Evolutionary conservation across 1,140 invertebrate genomes (phyloP).

Genomic region (Euwallacea similis): DNA sequence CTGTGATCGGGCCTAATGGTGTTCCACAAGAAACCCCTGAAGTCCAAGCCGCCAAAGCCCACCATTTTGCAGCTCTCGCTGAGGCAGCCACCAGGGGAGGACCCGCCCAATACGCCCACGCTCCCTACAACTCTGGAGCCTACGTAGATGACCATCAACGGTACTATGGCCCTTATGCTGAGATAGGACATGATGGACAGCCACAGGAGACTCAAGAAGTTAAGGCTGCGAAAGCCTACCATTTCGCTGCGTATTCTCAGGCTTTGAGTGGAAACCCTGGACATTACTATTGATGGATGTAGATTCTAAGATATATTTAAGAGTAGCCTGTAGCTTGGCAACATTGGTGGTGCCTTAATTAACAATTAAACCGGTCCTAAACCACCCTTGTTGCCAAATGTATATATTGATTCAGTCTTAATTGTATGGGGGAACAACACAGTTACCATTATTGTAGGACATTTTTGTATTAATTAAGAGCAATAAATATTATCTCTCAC

Average conservation of each 20-base stretch:
- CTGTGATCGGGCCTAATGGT: conserved; percentile 48
- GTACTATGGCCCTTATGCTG: conserved; percentile 38
- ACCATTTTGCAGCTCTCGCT: conserved; percentile 60
- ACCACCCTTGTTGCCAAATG: too few relatives aligned
- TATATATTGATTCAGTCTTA: too few relatives aligned
- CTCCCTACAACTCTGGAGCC: conserved; percentile 36
- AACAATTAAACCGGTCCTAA: too few relatives aligned
- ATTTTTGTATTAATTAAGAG: too few relatives aligned
- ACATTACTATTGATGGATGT: conserved; percentile 13
- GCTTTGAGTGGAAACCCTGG: conserved; percentile 4
- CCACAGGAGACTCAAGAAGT: conserved; percentile 62
- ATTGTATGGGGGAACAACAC: too few relatives aligned
- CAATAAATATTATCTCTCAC: too few relatives aligned
- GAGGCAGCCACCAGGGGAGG: conserved; percentile 47
- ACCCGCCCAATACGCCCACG: conserved; percentile 18
- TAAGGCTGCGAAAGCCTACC: conserved; percentile 61
- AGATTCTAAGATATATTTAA: background rate
- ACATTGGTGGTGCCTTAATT: background rate
- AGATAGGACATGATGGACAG: conserved; percentile 47
- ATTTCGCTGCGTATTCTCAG: conserved; percentile 56
- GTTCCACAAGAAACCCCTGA: conserved; percentile 60
- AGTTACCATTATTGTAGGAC: too few relatives aligned
- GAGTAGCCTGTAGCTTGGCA: background rate
- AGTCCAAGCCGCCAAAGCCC: conserved; percentile 62
- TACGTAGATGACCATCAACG: conserved; percentile 53